Percentiles rank a stretch among this genome's conserved stretches.
Evolutionary conservation across 2,888 invertebrate genomes (phyloP).

Genomic region (Suillia variegata): DNA sequence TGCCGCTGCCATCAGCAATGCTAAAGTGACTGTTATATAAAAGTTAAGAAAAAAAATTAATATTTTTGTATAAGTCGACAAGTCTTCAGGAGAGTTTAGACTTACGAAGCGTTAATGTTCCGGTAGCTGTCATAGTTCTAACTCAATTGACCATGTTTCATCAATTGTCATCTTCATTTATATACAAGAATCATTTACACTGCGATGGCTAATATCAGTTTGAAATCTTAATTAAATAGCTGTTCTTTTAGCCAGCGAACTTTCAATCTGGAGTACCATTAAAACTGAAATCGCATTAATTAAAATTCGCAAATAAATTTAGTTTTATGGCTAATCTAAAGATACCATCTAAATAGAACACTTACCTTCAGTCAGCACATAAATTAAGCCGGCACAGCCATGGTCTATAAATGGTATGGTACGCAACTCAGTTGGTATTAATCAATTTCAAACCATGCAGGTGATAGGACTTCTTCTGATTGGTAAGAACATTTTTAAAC

Average conservation of each 20-base stretch:
- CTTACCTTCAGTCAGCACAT: too few species aligned
- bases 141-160: background rate
- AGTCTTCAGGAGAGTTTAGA: background rate
- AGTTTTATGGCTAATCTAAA: too few species aligned
- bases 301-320: too few species aligned
- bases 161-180: background rate
- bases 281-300: too few species aligned
- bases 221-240: too few species aligned
- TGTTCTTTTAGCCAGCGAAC: too few species aligned
- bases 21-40: background rate
- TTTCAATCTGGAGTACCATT: too few species aligned
- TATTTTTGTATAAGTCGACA: background rate
- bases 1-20: background rate
- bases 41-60: too few species aligned
- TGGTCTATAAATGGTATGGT: background rate
- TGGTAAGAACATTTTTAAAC: background rate
- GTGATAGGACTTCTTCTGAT: background rate
- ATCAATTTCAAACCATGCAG: background rate
- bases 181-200: background rate
- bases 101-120: background rate
- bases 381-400: too few species aligned
- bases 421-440: background rate
- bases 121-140: background rate
- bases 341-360: too few species aligned
- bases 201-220: too few species aligned